Conservation (phyloP, 2,797 vertebrate species). For the Leptatherina wallacei region DNA sequence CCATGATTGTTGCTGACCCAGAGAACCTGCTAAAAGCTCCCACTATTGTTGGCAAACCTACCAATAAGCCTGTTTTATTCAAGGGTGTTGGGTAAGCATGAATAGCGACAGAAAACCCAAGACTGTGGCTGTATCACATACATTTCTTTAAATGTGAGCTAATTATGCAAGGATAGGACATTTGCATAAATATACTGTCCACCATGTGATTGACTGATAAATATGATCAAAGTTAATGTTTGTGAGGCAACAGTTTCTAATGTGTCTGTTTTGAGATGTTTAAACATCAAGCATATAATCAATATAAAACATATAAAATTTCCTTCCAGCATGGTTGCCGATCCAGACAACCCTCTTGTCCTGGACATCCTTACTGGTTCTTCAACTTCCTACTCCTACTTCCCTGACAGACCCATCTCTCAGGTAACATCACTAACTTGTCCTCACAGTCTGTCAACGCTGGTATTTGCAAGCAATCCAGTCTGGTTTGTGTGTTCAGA, state of each 20-base stretch:
- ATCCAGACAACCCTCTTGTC: constrained; percentile 95
- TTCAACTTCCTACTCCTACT: constrained; percentile 96
- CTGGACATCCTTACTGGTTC: constrained; percentile 97
- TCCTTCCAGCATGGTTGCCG: constrained; percentile 92
- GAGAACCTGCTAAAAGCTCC: constrained; percentile 96
- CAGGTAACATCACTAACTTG: constrained; percentile 82
- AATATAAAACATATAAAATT: neutral
- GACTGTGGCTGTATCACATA: neutral
- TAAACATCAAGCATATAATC: neutral
- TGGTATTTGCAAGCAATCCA: neutral
- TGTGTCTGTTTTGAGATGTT: neutral
- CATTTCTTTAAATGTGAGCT: neutral
- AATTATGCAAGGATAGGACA: neutral
- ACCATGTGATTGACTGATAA: neutral
- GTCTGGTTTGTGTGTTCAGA: neutral
- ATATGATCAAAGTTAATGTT: neutral
- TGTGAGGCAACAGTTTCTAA: neutral
- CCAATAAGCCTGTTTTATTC: constrained; percentile 91
- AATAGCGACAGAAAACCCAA: neutral
- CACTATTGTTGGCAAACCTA: constrained; percentile 92
- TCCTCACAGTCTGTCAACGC: neutral
- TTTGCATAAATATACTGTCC: neutral
- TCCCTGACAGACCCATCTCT: constrained; percentile 94
- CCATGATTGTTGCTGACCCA: constrained; percentile 91
- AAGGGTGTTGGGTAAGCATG: constrained; percentile 93